Evolutionary conservation across 2,797 vertebrate species (phyloP).

Genomic region (Coregonus sp.): DNA sequence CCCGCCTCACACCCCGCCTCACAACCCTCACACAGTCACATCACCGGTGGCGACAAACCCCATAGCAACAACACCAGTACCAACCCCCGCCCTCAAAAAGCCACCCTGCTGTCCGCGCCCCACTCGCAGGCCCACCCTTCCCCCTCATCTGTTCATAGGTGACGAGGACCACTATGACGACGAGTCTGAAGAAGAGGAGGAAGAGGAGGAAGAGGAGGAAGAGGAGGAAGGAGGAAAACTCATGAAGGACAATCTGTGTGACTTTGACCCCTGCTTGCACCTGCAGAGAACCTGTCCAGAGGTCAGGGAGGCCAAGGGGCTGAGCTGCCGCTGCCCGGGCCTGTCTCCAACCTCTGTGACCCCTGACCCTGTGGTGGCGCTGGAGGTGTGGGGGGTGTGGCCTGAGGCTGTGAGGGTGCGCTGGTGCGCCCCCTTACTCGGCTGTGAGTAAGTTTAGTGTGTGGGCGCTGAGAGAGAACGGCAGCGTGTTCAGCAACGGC

Average conservation of each 20-base stretch:
- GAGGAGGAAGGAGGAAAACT: neutral
- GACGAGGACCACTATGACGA: neutral
- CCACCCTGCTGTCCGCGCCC: neutral
- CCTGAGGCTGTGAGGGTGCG: constrained; percentile 9
- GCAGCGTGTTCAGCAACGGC: constrained; percentile 14
- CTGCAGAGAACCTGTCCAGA: constrained; percentile 24
- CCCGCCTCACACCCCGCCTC: neutral
- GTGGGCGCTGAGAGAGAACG: constrained; percentile 15
- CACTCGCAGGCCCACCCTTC: neutral
- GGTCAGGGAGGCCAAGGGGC: constrained; percentile 3
- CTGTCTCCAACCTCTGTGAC: neutral
- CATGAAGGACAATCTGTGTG: constrained; percentile 4
- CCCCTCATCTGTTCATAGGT: neutral
- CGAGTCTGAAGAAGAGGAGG: neutral
- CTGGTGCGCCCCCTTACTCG: constrained; percentile 25
- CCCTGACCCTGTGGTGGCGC: constrained; percentile 24
- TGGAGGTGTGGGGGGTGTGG: constrained; percentile 15
- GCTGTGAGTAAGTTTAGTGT: constrained; percentile 8
- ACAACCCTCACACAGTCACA: neutral
- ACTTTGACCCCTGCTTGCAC: constrained; percentile 27
- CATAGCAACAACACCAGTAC: neutral
- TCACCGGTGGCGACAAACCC: neutral
- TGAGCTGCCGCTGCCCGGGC: constrained; percentile 17
- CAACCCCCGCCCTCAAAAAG: neutral
- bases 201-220: neutral